These are phyloP conservation scores for Remorina albescens DNA, from an alignment of 2,797 vertebrate species.

Conservation along the genomic window DNA sequence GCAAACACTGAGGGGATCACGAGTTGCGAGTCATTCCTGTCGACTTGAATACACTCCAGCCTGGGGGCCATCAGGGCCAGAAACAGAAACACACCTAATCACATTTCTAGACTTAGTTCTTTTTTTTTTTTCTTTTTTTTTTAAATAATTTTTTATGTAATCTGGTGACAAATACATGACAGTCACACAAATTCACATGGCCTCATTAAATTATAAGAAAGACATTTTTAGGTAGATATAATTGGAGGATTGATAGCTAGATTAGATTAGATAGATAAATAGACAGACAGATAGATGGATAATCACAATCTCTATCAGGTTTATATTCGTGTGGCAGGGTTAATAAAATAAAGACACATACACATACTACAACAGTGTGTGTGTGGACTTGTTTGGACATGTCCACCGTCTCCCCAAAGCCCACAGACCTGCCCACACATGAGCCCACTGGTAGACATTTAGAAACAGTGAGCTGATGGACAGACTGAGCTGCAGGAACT, in stretches of 20 bases:
- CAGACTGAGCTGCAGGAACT: too few relatives aligned
- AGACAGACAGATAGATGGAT: too few relatives aligned
- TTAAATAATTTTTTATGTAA: too few relatives aligned
- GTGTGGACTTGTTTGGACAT: slow-evolving; percentile 57
- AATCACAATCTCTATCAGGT: too few relatives aligned
- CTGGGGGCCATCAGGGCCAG: slow-evolving; percentile 48
- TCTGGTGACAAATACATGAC: neutral
- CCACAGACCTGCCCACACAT: neutral
- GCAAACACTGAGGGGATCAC: slow-evolving; percentile 66
- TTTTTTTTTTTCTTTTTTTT: too few relatives aligned
- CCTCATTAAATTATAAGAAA: too few relatives aligned
- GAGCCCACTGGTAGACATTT: neutral
- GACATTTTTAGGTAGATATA: too few relatives aligned
- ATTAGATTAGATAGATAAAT: too few relatives aligned
- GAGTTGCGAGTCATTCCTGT: slow-evolving; percentile 77
- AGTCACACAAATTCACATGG: neutral
- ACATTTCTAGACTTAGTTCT: too few relatives aligned
- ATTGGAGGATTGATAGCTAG: too few relatives aligned
- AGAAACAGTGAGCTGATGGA: neutral
- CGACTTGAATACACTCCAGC: slow-evolving; percentile 59
- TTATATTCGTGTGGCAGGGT: too few relatives aligned
- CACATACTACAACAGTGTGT: neutral
- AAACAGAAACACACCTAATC: slow-evolving; percentile 15
- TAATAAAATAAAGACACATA: too few relatives aligned
- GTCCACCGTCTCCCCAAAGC: slow-evolving; percentile 20